Percentiles rank a stretch among this genome's conserved stretches.
phyloP scores from a whole-genome alignment of 2,888 invertebrate genomes.

The Ophion ventricosus region DNA sequence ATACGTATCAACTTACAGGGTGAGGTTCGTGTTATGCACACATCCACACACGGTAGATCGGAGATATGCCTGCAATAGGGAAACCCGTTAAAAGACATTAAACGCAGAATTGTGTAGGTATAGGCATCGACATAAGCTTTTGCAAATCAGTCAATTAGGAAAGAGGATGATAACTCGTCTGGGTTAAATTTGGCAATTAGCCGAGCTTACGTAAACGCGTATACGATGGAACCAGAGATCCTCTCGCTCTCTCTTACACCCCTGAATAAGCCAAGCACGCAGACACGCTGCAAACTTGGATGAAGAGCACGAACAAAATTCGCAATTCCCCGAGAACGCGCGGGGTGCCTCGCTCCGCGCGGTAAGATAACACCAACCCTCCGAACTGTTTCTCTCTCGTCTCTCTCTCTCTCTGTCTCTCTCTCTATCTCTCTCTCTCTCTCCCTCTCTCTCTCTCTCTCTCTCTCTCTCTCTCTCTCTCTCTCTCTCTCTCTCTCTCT shows the following conservation, averaged over 20 bases:
- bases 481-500: constrained; percentile 21
- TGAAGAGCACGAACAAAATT: constrained; percentile 52
- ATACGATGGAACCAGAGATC: constrained; percentile 38
- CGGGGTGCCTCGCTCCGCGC: constrained; percentile 61
- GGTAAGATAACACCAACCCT: constrained; percentile 74
- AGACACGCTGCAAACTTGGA: constrained; percentile 56
- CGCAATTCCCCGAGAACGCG: constrained; percentile 50
- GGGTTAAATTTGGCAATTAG: constrained; percentile 71
- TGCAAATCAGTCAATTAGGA: constrained; percentile 61
- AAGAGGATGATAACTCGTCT: constrained; percentile 61
- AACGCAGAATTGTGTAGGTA: constrained; percentile 20
- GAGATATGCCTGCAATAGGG: neutral
- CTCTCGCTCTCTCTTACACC: constrained; percentile 24
- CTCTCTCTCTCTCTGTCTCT: constrained; percentile 24
- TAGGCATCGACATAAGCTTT: constrained; percentile 54
- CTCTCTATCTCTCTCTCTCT: constrained; percentile 6
- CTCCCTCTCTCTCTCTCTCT: constrained; percentile 6
- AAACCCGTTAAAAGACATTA: constrained; percentile 16
- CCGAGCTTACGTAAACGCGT: constrained; percentile 65
- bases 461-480: neutral
- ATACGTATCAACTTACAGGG: constrained; percentile 26
- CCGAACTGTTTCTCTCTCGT: neutral
- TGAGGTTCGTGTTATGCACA: neutral
- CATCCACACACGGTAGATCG: neutral
- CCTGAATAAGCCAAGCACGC: constrained; percentile 33